phyloP scores from a whole-genome alignment of 92 coral and sea anemone species.

The Ricordea florida region DNA sequence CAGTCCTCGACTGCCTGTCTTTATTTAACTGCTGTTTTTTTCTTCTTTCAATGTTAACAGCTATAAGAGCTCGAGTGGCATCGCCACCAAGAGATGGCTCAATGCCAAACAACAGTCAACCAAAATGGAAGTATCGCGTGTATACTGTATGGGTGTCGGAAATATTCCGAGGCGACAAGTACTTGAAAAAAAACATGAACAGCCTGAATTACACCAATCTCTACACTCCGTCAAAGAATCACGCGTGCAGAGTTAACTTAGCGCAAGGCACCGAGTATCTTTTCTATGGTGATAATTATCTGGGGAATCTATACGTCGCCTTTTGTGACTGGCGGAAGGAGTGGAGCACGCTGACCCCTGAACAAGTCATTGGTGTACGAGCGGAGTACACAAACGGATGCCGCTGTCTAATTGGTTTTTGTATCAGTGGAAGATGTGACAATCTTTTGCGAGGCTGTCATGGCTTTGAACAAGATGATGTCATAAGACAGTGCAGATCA shows the following conservation, averaged over 20 bases:
- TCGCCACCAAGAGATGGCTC: not conserved
- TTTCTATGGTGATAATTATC: not conserved
- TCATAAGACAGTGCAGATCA: not conserved
- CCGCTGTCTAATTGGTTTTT: conserved; percentile 11
- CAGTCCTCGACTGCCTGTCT: no score
- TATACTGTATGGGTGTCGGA: not conserved
- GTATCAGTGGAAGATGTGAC: no score
- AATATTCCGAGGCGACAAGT: not conserved
- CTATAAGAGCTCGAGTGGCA: not conserved
- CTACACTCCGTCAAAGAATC: not conserved
- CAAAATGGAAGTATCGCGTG: not conserved
- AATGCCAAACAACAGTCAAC: not conserved
- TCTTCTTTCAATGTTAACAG: not conserved
- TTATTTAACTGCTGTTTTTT: no score
- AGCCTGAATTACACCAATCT: not conserved
- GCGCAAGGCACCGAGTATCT: not conserved
- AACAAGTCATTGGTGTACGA: not conserved
- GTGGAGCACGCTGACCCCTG: not conserved
- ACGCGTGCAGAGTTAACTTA: not conserved
- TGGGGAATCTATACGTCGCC: conserved; percentile 1
- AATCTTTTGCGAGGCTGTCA: conserved; percentile 8
- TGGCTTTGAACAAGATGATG: not conserved
- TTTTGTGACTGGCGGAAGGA: not conserved
- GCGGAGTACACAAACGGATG: conserved; percentile 5
- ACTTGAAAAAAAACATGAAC: not conserved